Percentiles rank a stretch among this genome's conserved stretches.
Evolutionary conservation across 1,140 invertebrate genomes (phyloP).

Genomic region (Lanistes nyassanus): DNA sequence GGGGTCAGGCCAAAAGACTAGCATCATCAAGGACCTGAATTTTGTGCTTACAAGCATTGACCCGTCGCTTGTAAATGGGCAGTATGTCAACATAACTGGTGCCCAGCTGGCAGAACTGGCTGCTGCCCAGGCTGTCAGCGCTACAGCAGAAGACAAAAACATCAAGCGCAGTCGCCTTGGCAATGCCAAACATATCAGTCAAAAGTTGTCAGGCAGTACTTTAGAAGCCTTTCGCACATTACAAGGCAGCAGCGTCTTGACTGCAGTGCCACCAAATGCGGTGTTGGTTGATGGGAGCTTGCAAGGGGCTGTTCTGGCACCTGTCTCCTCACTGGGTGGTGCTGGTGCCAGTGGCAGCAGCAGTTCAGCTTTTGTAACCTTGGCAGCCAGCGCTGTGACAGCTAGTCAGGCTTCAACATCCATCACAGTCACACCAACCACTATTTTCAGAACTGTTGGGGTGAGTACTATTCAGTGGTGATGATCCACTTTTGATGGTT

Average conservation of each 20-base stretch:
- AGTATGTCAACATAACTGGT: constrained; percentile 52
- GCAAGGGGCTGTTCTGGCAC: constrained; percentile 49
- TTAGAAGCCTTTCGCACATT: constrained; percentile 33
- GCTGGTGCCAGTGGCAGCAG: constrained; percentile 27
- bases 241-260: constrained; percentile 47
- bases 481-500: not conserved
- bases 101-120: constrained; percentile 46
- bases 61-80: constrained; percentile 53
- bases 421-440: constrained; percentile 20
- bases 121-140: constrained; percentile 33
- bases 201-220: constrained; percentile 9
- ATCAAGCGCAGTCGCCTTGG: constrained; percentile 34
- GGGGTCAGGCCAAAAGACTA: constrained; percentile 37
- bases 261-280: constrained; percentile 40
- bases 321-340: constrained; percentile 36
- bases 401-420: constrained; percentile 23
- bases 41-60: constrained; percentile 57
- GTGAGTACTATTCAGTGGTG: constrained; percentile 8
- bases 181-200: constrained; percentile 2
- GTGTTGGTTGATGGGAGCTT: constrained; percentile 49
- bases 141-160: constrained; percentile 27
- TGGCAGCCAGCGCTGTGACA: constrained; percentile 30
- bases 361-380: constrained; percentile 35
- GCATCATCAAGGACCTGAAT: constrained; percentile 56
- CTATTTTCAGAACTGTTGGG: constrained; percentile 39